Conservation (phyloP, 2,888 invertebrate genomes). For the Bimastos eiseni region DNA sequence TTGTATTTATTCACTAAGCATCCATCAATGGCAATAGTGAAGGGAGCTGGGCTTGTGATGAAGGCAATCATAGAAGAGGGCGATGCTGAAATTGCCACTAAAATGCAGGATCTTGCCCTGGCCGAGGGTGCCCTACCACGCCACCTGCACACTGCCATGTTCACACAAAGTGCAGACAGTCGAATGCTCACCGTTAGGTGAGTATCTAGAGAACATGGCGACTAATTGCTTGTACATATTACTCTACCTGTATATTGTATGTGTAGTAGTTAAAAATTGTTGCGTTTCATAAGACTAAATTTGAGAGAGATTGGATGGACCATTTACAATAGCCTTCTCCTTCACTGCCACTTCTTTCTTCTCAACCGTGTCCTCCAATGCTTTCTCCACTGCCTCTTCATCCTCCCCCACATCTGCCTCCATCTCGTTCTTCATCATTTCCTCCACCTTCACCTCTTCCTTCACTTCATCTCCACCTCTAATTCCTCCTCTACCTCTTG, state of each 20-base stretch:
- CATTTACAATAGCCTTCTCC: no score
- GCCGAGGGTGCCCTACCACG: slow-evolving; percentile 94
- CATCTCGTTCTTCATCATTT: no score
- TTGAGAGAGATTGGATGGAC: no score
- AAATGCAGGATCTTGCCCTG: slow-evolving; percentile 92
- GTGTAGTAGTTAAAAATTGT: not conserved
- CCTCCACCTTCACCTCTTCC: no score
- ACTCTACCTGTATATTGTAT: not conserved
- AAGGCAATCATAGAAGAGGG: slow-evolving; percentile 97
- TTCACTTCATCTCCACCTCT: no score
- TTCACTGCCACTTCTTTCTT: no score
- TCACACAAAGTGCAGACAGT: slow-evolving; percentile 78
- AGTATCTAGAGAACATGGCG: not conserved
- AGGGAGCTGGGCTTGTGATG: slow-evolving; percentile 96
- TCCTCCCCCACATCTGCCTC: no score
- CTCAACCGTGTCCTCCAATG: no score
- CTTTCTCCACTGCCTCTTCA: no score
- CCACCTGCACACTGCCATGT: slow-evolving; percentile 87
- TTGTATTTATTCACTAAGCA: slow-evolving; percentile 68
- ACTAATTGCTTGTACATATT: not conserved
- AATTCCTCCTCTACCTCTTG: no score
- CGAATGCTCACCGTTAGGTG: slow-evolving; percentile 75
- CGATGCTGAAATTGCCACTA: slow-evolving; percentile 82
- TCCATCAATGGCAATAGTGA: slow-evolving; percentile 95
- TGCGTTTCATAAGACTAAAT: no score